These are phyloP conservation scores for Lutra lutra DNA, from an alignment of 2,797 vertebrate species.

Conservation along the genomic window DNA sequence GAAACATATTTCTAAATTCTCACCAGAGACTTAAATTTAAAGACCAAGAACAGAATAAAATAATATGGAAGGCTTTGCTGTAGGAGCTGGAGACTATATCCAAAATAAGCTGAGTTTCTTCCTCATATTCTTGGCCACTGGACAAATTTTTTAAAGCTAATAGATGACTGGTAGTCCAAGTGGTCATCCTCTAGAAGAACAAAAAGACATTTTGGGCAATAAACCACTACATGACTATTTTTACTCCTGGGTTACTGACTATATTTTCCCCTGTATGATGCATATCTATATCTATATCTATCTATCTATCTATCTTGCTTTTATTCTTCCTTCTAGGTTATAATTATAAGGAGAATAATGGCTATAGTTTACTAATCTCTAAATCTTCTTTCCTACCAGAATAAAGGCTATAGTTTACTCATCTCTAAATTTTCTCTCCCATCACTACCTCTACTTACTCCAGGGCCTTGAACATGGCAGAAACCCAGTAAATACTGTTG, in stretches of 20 bases:
- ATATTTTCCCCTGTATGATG: not conserved
- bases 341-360: not conserved
- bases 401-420: not conserved
- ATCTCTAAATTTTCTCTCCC: not conserved
- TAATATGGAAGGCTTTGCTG: not conserved
- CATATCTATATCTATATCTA: too few relatives aligned
- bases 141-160: not conserved
- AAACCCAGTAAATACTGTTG: not conserved
- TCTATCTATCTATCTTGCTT: not conserved
- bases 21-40: not conserved
- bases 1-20: constrained; percentile 6
- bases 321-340: not conserved
- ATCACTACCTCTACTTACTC: not conserved
- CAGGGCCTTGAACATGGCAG: not conserved
- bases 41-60: not conserved
- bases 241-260: not conserved
- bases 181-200: not conserved
- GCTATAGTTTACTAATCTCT: not conserved
- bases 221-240: not conserved
- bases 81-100: not conserved
- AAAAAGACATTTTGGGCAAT: not conserved
- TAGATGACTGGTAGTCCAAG: not conserved
- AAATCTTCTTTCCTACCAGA: not conserved
- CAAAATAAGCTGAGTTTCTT: not conserved
- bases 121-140: not conserved